Percentiles rank a stretch among this genome's conserved stretches.
phyloP scores from a whole-genome alignment of 37 sponge, comb jelly and placozoan genomes.

The Tethya wilhelma region DNA sequence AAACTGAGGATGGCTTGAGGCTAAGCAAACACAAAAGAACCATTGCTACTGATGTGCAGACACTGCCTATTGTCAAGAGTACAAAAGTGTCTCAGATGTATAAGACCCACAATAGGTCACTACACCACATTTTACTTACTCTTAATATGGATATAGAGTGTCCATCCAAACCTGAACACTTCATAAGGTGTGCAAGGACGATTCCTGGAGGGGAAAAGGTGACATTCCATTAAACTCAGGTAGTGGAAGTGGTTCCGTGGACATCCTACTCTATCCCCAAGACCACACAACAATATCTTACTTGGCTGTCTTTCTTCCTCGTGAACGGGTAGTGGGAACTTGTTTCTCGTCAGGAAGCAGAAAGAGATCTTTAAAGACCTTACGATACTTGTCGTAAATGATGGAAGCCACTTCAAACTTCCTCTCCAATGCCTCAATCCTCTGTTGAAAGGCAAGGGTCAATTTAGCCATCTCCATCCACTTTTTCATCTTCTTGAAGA shows the following conservation, averaged over 20 bases:
- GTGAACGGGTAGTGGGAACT: background rate
- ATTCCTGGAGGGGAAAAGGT: slow-evolving; percentile 26
- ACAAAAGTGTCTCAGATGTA: background rate
- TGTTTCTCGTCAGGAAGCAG: slow-evolving; percentile 40
- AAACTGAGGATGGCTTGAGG: background rate
- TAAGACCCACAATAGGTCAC: background rate
- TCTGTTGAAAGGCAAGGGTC: slow-evolving; percentile 55
- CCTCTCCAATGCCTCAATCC: slow-evolving; percentile 80
- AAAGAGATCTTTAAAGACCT: slow-evolving; percentile 75
- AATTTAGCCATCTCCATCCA: slow-evolving; percentile 86
- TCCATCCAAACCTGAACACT: slow-evolving; percentile 86
- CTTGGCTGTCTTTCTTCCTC: slow-evolving; percentile 41
- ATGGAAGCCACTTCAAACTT: slow-evolving; percentile 89
- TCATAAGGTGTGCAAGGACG: slow-evolving; percentile 60
- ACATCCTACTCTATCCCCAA: background rate
- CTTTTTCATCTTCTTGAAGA: slow-evolving; percentile 88
- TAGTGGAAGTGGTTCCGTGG: too few species aligned
- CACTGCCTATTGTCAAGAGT: background rate
- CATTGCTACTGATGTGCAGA: background rate
- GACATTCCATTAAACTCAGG: too few species aligned
- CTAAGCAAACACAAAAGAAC: background rate
- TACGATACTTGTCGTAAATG: slow-evolving; percentile 82
- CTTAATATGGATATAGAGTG: slow-evolving; percentile 78
- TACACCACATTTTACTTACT: slow-evolving; percentile 38
- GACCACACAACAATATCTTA: background rate